Percentiles rank a stretch among this genome's conserved stretches.
phyloP scores from a whole-genome alignment of 2,797 vertebrate species.

The Nyctalus aviator region DNA sequence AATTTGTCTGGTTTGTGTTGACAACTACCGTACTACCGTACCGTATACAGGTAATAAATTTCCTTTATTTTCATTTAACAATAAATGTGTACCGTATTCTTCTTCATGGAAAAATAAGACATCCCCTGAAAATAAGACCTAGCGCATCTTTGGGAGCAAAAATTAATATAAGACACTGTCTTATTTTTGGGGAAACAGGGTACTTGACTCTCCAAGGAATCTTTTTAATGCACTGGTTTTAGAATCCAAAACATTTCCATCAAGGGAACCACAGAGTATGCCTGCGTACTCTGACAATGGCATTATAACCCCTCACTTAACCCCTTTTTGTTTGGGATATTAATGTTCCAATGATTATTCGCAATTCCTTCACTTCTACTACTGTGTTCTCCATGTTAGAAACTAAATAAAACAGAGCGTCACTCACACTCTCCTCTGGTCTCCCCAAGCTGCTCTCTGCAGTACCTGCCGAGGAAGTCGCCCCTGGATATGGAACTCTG shows the following conservation, averaged over 20 bases:
- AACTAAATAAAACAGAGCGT: slow-evolving; percentile 16
- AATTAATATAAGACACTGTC: too few species aligned
- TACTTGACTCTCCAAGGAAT: not conserved
- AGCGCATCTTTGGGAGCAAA: too few species aligned
- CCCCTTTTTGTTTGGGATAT: not conserved
- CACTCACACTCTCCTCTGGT: slow-evolving; percentile 88
- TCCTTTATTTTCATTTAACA: too few species aligned
- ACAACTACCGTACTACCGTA: too few species aligned
- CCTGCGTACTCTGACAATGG: not conserved
- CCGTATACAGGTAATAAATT: too few species aligned
- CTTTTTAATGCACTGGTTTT: slow-evolving; percentile 46
- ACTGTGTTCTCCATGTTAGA: not conserved
- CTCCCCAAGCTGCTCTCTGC: slow-evolving; percentile 72
- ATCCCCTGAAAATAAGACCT: too few species aligned
- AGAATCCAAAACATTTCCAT: slow-evolving; percentile 22
- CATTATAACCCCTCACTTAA: not conserved
- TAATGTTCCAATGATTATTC: too few species aligned
- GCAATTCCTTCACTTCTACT: too few species aligned
- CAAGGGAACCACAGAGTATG: not conserved
- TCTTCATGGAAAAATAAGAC: too few species aligned
- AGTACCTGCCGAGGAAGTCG: slow-evolving; percentile 77
- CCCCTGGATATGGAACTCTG: slow-evolving; percentile 80
- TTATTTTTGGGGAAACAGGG: too few species aligned
- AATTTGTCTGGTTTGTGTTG: too few species aligned
- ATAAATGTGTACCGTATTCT: too few species aligned